Evolutionary conservation across 2,888 invertebrate species (phyloP).

Genomic region (Amphimallon solstitiale): DNA sequence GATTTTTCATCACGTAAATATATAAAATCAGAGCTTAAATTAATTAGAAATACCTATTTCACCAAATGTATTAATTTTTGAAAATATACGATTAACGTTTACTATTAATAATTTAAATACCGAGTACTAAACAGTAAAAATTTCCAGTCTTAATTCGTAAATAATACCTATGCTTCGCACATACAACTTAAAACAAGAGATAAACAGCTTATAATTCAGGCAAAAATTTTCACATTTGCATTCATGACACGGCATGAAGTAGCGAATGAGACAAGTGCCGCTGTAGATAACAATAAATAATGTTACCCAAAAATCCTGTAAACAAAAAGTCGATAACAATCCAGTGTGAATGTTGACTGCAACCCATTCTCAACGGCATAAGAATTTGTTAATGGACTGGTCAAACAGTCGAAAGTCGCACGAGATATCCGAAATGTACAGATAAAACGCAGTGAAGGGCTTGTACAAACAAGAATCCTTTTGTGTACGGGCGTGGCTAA

Average conservation of each 20-base stretch:
- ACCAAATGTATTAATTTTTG: too few relatives aligned
- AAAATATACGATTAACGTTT: too few relatives aligned
- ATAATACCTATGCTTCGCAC: too few relatives aligned
- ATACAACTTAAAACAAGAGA: too few relatives aligned
- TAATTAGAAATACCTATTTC: too few relatives aligned
- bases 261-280: neutral
- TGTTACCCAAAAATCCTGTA: neutral
- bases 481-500: slow-evolving; percentile 41
- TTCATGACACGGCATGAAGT: neutral
- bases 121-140: too few relatives aligned
- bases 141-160: too few relatives aligned
- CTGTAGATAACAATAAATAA: too few relatives aligned
- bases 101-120: too few relatives aligned
- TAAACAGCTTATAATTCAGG: too few relatives aligned
- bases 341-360: slow-evolving; percentile 16
- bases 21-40: too few relatives aligned
- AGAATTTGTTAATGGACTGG: slow-evolving; percentile 45
- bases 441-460: slow-evolving; percentile 44
- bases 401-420: slow-evolving; percentile 31
- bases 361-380: slow-evolving; percentile 15
- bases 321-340: slow-evolving; percentile 21
- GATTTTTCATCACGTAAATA: too few relatives aligned
- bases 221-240: neutral
- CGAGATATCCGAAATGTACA: slow-evolving; percentile 40
- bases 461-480: slow-evolving; percentile 42